Percentiles rank a stretch among this genome's conserved stretches.
phyloP scores from a whole-genome alignment of 2,888 invertebrate genomes.

The Thumatha senex region DNA sequence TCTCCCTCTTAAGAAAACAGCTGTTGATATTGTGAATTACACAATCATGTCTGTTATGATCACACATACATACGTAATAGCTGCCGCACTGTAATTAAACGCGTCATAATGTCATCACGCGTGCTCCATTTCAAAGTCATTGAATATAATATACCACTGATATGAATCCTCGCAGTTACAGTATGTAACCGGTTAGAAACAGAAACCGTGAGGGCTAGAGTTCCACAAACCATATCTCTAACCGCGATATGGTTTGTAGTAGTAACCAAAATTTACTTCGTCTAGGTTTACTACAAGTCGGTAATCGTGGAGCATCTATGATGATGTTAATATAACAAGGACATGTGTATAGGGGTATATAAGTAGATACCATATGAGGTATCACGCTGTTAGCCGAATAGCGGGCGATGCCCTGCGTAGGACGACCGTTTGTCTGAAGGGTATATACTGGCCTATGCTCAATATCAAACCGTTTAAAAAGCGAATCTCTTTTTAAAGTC shows the following conservation, averaged over 20 bases:
- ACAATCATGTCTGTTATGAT: background rate
- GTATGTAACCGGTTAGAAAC: background rate
- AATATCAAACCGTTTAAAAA: conserved; percentile 18
- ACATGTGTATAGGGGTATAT: conserved; percentile 13
- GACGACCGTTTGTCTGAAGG: conserved; percentile 62
- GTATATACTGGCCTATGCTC: conserved; percentile 31
- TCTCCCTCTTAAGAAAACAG: too few relatives aligned
- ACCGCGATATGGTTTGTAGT: too few relatives aligned
- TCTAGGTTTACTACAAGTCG: too few relatives aligned
- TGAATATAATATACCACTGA: background rate
- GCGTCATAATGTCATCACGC: conserved; percentile 6
- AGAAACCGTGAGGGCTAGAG: background rate
- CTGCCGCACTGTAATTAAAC: conserved; percentile 1
- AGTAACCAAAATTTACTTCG: too few relatives aligned
- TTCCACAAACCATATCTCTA: too few relatives aligned
- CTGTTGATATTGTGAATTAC: background rate
- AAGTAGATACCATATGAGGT: conserved; percentile 38
- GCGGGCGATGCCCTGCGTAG: conserved; percentile 71
- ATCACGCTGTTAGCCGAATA: conserved; percentile 51
- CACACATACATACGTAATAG: background rate
- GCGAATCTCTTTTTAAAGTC: background rate
- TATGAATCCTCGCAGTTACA: background rate
- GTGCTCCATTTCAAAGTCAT: conserved; percentile 7
- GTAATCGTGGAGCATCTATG: too few relatives aligned
- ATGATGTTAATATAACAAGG: conserved; percentile 1